Percentiles rank a stretch among this genome's conserved stretches.
These are phyloP conservation scores for Drosophila emarginata DNA, from an alignment of 2,888 invertebrate genomes.

Conservation along the genomic window DNA sequence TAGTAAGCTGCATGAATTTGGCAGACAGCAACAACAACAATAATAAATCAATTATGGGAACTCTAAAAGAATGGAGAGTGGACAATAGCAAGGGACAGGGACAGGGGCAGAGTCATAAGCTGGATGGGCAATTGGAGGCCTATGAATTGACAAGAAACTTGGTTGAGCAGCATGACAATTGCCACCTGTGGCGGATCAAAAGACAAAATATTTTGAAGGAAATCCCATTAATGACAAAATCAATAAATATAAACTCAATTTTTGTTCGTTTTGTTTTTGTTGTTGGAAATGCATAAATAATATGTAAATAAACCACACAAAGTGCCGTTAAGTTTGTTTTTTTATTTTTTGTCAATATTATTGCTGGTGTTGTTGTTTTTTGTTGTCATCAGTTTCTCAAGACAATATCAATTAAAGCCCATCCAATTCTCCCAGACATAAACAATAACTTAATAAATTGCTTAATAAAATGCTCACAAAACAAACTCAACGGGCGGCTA, in stretches of 20 bases:
- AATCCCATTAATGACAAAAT: slow-evolving; percentile 74
- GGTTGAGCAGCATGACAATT: slow-evolving; percentile 63
- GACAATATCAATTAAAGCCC: slow-evolving; percentile 59
- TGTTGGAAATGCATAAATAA: slow-evolving; percentile 15
- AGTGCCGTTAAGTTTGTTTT: slow-evolving; percentile 60
- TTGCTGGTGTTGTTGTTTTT: neutral
- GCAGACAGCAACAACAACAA: slow-evolving; percentile 24
- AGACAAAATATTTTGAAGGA: slow-evolving; percentile 41
- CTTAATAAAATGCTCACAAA: slow-evolving; percentile 55
- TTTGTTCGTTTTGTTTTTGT: slow-evolving; percentile 20
- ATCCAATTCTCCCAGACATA: slow-evolving; percentile 43
- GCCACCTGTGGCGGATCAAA: slow-evolving; percentile 61
- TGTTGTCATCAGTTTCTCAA: slow-evolving; percentile 36
- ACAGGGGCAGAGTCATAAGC: too few species aligned
- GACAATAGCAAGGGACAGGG: neutral
- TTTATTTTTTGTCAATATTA: neutral
- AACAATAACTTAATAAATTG: slow-evolving; percentile 63
- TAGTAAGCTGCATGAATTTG: slow-evolving; percentile 53
- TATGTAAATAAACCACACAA: slow-evolving; percentile 54
- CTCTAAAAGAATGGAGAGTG: neutral
- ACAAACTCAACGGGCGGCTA: slow-evolving; percentile 53
- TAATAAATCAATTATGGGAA: slow-evolving; percentile 21
- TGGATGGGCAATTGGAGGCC: slow-evolving; percentile 11
- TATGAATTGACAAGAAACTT: slow-evolving; percentile 42
- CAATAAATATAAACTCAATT: slow-evolving; percentile 62